These are phyloP conservation scores for Lasioglossum zephyrum DNA, from an alignment of 2,888 invertebrate species.

Conservation along the genomic window DNA sequence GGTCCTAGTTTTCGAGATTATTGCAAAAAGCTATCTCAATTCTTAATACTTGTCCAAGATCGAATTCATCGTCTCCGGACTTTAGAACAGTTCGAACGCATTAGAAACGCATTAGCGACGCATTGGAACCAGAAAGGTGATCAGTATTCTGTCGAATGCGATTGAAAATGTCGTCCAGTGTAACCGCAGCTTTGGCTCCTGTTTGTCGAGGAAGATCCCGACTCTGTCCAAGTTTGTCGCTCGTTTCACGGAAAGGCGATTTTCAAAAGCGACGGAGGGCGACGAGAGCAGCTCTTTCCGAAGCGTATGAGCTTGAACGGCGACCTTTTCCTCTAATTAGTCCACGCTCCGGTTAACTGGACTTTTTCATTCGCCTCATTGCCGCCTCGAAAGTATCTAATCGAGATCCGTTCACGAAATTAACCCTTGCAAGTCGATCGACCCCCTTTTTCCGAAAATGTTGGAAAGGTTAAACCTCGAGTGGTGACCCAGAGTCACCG, in stretches of 20 bases:
- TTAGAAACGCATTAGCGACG: not conserved
- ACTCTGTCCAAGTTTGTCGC: constrained; percentile 16
- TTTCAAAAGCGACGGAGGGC: not conserved
- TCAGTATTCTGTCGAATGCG: not conserved
- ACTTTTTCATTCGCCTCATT: not conserved
- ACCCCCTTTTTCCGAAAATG: not conserved
- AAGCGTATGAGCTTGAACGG: not conserved
- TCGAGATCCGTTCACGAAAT: not conserved
- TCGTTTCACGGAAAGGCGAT: not conserved
- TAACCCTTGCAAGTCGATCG: not conserved
- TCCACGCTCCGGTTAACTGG: constrained; percentile 7
- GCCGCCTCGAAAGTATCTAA: not conserved
- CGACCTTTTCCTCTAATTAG: constrained; percentile 6
- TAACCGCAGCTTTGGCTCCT: not conserved
- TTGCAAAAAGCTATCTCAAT: too few species aligned
- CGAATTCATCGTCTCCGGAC: too few species aligned
- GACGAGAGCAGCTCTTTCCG: not conserved
- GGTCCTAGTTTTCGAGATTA: too few species aligned
- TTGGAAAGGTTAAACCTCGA: not conserved
- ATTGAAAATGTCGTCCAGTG: not conserved
- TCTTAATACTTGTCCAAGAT: too few species aligned
- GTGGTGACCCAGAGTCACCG: too few species aligned
- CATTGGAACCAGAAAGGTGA: not conserved
- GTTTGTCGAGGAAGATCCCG: constrained; percentile 16
- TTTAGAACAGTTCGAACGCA: not conserved